Conservation (phyloP, 35 echinoderm and acorn worm species). For the Patiria miniata region DNA sequence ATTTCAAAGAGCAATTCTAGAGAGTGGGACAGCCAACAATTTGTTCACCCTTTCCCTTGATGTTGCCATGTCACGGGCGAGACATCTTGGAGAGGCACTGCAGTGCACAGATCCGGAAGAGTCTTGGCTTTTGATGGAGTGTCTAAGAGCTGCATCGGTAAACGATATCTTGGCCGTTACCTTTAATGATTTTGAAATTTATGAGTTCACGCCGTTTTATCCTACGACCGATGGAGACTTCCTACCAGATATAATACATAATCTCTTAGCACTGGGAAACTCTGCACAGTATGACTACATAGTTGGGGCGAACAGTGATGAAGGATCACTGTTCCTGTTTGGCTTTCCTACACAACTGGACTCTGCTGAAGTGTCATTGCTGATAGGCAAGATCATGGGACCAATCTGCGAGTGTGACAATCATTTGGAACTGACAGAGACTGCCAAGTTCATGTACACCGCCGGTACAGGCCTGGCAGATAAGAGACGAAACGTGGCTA, state of each 20-base stretch:
- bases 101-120: background rate
- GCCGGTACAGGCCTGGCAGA: background rate
- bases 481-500: background rate
- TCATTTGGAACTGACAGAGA: background rate
- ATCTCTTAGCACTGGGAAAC: background rate
- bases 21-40: conserved; percentile 27
- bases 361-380: background rate
- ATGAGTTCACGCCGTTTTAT: background rate
- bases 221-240: conserved; percentile 47
- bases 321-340: conserved; percentile 9
- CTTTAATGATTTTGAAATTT: background rate
- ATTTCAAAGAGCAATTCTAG: conserved; percentile 32
- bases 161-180: background rate
- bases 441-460: background rate
- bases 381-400: background rate
- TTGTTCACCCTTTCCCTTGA: background rate
- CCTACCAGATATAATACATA: background rate
- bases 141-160: conserved; percentile 23
- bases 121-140: conserved; percentile 1
- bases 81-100: background rate
- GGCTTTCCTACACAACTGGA: no score
- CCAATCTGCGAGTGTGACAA: background rate
- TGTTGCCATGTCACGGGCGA: background rate
- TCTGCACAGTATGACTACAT: conserved; percentile 41
- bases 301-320: conserved; percentile 38